Evolutionary conservation across 92 coral and sea anemone genomes (phyloP).

Genomic region (Palythoa caribaeorum): DNA sequence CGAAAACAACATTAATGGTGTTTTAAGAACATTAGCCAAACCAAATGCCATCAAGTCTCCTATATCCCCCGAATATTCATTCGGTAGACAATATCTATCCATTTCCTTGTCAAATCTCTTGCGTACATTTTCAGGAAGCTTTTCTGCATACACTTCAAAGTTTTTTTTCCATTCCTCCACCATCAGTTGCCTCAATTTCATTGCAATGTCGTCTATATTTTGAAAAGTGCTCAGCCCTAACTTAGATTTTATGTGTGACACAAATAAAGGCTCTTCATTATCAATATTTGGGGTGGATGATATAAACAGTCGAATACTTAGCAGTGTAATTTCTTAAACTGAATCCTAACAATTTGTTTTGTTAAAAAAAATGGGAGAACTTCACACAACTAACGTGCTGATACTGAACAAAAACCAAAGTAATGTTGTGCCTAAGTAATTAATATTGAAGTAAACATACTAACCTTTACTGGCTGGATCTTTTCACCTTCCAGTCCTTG

Average conservation of each 20-base stretch:
- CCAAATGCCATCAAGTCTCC: conserved; percentile 50
- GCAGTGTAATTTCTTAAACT: too few relatives aligned
- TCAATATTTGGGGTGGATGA: not conserved
- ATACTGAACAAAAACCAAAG: not conserved
- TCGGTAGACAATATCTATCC: conserved; percentile 19
- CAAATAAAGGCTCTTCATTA: too few relatives aligned
- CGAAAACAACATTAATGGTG: conserved; percentile 11
- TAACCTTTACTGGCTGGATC: not conserved
- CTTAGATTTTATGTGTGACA: too few relatives aligned
- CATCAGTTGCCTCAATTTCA: conserved; percentile 16
- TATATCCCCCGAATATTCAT: conserved; percentile 45
- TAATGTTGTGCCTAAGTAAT: not conserved
- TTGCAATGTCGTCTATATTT: not conserved
- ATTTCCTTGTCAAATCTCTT: conserved; percentile 6
- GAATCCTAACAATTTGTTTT: too few relatives aligned
- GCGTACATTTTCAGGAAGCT: not conserved
- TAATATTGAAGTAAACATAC: not conserved
- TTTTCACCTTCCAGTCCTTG: not conserved
- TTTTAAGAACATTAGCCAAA: conserved; percentile 22
- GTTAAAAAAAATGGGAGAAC: not conserved
- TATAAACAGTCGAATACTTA: not conserved
- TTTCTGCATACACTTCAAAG: not conserved
- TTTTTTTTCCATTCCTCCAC: conserved; percentile 12
- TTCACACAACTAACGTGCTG: not conserved
- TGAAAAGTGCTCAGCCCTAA: not conserved